Evolutionary conservation across 1,140 invertebrate species (phyloP).

Genomic region (Magallana angulata): DNA sequence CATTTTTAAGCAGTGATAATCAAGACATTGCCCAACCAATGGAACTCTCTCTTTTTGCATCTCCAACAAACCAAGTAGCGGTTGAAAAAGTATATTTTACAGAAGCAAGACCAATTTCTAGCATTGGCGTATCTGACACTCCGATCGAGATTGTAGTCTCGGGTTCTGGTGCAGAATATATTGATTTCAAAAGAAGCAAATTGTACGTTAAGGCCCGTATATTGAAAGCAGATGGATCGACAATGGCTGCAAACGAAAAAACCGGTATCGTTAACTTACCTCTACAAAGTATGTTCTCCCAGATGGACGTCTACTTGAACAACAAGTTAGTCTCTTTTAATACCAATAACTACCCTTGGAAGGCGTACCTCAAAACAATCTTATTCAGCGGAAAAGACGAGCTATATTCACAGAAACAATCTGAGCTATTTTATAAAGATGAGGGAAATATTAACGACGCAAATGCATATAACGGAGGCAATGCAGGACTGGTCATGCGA

Average conservation of each 20-base stretch:
- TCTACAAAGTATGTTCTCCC: slow-evolving; percentile 50
- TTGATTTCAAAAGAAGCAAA: too few relatives aligned
- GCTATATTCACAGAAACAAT: slow-evolving; percentile 47
- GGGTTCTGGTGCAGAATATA: too few relatives aligned
- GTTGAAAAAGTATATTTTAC: too few relatives aligned
- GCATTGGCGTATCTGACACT: too few relatives aligned
- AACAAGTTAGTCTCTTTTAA: slow-evolving; percentile 58
- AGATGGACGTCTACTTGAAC: slow-evolving; percentile 58
- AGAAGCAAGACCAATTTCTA: too few relatives aligned
- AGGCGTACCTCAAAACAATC: slow-evolving; percentile 49
- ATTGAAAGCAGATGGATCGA: slow-evolving; percentile 48
- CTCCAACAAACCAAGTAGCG: too few relatives aligned
- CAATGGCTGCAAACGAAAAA: slow-evolving; percentile 42
- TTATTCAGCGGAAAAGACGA: slow-evolving; percentile 44
- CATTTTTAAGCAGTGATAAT: too few relatives aligned
- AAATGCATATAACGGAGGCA: slow-evolving; percentile 44
- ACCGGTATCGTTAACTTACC: slow-evolving; percentile 52
- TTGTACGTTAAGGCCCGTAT: slow-evolving; percentile 54
- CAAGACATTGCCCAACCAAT: too few relatives aligned
- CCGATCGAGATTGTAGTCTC: too few relatives aligned
- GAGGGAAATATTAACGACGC: slow-evolving; percentile 27
- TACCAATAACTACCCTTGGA: slow-evolving; percentile 55
- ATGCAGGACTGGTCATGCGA: slow-evolving; percentile 38
- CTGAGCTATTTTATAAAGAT: slow-evolving; percentile 48
- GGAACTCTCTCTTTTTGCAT: too few relatives aligned